phyloP scores from a whole-genome alignment of 2,113 vertebrate genomes.

The Callipepla californica region DNA sequence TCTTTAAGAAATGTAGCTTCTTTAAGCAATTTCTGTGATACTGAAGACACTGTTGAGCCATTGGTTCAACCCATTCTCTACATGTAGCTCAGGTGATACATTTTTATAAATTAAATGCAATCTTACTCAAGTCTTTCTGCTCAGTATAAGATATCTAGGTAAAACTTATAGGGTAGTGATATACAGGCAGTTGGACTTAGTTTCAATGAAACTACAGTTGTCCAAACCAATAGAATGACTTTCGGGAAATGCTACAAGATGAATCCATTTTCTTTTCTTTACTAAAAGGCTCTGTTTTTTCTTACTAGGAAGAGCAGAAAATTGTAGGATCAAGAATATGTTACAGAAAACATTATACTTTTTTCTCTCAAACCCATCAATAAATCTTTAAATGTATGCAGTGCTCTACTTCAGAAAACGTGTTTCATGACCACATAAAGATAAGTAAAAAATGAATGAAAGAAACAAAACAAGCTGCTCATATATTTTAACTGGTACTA shows the following conservation, averaged over 20 bases:
- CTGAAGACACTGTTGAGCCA: not conserved
- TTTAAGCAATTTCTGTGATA: not conserved
- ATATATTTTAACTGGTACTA: not conserved
- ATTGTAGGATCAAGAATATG: not conserved
- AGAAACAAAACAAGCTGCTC: not conserved
- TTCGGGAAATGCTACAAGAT: not conserved
- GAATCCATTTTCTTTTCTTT: not conserved
- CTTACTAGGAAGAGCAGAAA: not conserved
- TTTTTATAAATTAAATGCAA: not conserved
- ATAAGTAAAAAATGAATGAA: not conserved
- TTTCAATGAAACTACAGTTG: not conserved
- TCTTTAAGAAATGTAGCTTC: not conserved
- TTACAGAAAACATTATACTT: not conserved
- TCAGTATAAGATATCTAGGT: not conserved
- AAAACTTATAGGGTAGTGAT: not conserved
- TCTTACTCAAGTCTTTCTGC: not conserved
- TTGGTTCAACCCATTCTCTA: not conserved
- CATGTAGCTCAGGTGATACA: not conserved
- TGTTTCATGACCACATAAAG: not conserved
- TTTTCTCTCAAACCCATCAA: not conserved
- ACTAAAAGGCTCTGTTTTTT: not conserved
- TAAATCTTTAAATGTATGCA: not conserved
- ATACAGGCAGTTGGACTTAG: not conserved
- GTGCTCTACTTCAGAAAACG: not conserved
- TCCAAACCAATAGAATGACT: not conserved